Percentiles rank a stretch among this genome's conserved stretches.
These are phyloP conservation scores for Kryptopterus vitreolus DNA, from an alignment of 2,797 vertebrate species.

Conservation along the genomic window DNA sequence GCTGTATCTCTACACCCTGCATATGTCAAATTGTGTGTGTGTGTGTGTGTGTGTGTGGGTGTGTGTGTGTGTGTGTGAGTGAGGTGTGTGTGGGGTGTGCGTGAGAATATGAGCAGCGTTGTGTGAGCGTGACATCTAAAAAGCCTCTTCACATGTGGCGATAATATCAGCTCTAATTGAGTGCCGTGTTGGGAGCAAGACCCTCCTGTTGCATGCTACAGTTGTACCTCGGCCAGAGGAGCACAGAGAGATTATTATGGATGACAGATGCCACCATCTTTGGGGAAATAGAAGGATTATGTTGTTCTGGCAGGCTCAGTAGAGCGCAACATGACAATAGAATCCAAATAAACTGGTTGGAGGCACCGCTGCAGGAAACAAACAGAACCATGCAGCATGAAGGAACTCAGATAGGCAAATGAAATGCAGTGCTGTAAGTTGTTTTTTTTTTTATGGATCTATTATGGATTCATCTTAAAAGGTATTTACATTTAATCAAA, in stretches of 20 bases:
- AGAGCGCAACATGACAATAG: conserved; percentile 49
- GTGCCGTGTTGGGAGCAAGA: conserved; percentile 57
- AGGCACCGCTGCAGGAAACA: conserved; percentile 26
- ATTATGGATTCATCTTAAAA: background rate
- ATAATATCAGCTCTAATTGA: conserved; percentile 69
- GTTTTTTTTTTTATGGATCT: background rate
- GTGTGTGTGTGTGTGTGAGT: conserved; percentile 43
- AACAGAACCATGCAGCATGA: conserved; percentile 20
- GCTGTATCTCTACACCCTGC: conserved; percentile 64
- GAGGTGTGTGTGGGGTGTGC: conserved; percentile 33
- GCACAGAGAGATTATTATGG: conserved; percentile 61
- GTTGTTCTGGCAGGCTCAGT: conserved; percentile 59
- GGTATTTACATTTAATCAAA: background rate
- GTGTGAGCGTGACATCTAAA: conserved; percentile 56
- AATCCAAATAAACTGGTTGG: conserved; percentile 43
- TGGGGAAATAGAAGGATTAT: conserved; percentile 65
- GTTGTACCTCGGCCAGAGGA: conserved; percentile 58
- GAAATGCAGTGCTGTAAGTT: background rate
- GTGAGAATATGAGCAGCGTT: conserved; percentile 51
- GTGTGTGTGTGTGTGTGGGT: conserved; percentile 23
- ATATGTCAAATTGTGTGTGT: conserved; percentile 41
- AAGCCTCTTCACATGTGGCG: conserved; percentile 63
- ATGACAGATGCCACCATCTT: conserved; percentile 70
- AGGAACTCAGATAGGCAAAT: conserved; percentile 24
- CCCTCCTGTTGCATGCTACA: conserved; percentile 55